phyloP scores from a whole-genome alignment of 2,113 vertebrate genomes.

The Atrichornis clamosus region DNA sequence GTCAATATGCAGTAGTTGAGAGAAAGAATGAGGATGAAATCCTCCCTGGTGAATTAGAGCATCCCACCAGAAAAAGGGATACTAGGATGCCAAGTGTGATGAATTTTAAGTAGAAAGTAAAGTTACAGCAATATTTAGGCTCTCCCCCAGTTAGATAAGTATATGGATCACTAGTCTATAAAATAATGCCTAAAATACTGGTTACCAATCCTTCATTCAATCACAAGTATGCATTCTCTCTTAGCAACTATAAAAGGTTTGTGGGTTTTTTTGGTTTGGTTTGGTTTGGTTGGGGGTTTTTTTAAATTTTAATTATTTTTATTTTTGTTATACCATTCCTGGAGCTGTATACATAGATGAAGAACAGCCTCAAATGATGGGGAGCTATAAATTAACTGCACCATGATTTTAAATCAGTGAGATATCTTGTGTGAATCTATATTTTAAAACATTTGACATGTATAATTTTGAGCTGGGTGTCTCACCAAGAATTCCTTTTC shows the following conservation, averaged over 20 bases:
- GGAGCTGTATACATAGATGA: background rate
- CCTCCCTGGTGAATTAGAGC: background rate
- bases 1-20: background rate
- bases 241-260: background rate
- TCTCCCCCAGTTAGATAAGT: background rate
- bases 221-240: background rate
- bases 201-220: background rate
- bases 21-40: background rate
- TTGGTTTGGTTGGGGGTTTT: too few relatives aligned
- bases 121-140: background rate
- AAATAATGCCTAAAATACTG: background rate
- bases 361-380: background rate
- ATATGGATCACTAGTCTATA: background rate
- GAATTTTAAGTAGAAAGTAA: background rate
- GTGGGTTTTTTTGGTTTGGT: too few relatives aligned
- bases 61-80: background rate
- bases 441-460: background rate
- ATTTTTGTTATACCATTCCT: background rate
- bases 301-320: background rate
- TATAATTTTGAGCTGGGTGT: background rate
- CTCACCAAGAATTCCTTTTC: background rate
- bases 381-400: background rate
- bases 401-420: background rate
- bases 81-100: background rate
- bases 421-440: background rate